Conservation (phyloP, 2,888 invertebrate genomes). For the Parasteatoda lunata region DNA sequence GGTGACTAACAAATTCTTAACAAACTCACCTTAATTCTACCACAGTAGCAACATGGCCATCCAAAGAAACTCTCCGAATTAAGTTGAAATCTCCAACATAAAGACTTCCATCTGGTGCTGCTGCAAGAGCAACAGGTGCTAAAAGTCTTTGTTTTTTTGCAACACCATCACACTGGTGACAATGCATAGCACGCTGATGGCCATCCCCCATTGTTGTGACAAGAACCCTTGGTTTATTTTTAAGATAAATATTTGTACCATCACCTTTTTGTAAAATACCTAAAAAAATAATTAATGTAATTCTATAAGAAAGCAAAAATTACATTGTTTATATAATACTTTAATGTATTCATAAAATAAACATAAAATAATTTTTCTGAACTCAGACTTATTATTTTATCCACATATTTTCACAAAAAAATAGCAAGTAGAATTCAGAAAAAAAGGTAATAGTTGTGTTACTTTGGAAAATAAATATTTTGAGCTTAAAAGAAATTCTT, state of each 20-base stretch:
- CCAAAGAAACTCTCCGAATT: conserved; percentile 90
- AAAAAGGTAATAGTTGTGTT: too few relatives aligned
- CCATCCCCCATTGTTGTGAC: conserved; percentile 94
- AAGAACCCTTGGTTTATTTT: conserved; percentile 83
- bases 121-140: conserved; percentile 94
- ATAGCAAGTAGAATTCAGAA: too few relatives aligned
- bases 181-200: conserved; percentile 87
- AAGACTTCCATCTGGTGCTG: conserved; percentile 95
- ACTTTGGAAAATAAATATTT: too few relatives aligned
- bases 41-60: conserved; percentile 91
- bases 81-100: conserved; percentile 98
- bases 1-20: too few relatives aligned
- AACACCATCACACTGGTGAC: conserved; percentile 80
- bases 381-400: too few relatives aligned
- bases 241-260: conserved; percentile 94
- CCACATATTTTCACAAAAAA: too few relatives aligned
- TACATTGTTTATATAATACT: too few relatives aligned
- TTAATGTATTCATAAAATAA: too few relatives aligned
- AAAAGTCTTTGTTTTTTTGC: conserved; percentile 90
- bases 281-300: conserved; percentile 70
- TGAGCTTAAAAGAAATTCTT: too few relatives aligned
- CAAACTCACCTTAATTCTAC: conserved; percentile 84
- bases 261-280: conserved; percentile 97
- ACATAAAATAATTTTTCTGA: too few relatives aligned
- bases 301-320: too few relatives aligned